A percentile compares a stretch with the other conserved stretches of the same genome.
Evolutionary conservation across 2,888 invertebrate genomes (phyloP).

Genomic region (Papilio protenor): DNA sequence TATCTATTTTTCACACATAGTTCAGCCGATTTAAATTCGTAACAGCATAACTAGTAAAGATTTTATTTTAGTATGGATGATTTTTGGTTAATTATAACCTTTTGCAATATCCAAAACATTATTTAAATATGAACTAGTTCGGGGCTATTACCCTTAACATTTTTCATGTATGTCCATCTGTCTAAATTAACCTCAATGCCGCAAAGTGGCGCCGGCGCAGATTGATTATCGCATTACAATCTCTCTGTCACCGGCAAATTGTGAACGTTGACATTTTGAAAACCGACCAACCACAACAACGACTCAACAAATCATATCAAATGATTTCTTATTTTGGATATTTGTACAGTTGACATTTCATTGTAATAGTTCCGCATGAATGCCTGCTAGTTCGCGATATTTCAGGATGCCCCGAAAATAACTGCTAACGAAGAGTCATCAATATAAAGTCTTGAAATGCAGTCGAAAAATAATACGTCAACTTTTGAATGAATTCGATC

Average conservation of each 20-base stretch:
- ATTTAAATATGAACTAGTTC: slow-evolving; percentile 14
- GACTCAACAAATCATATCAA: neutral
- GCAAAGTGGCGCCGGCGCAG: slow-evolving; percentile 49
- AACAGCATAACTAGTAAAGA: too few relatives aligned
- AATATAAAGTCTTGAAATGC: neutral
- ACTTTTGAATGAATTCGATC: neutral
- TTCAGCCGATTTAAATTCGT: too few relatives aligned
- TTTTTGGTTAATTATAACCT: neutral
- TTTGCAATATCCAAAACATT: neutral
- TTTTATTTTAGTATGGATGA: too few relatives aligned
- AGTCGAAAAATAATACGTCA: neutral
- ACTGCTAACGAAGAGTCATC: neutral
- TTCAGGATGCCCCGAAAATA: neutral
- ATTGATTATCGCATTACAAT: slow-evolving; percentile 52
- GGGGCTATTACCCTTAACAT: slow-evolving; percentile 44
- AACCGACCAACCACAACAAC: neutral
- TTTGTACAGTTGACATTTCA: neutral
- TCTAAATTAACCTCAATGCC: slow-evolving; percentile 52
- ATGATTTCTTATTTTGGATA: neutral
- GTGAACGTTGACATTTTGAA: neutral
- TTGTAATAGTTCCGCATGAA: neutral
- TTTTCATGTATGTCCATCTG: slow-evolving; percentile 51
- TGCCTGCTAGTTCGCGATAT: neutral
- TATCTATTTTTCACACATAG: too few relatives aligned
- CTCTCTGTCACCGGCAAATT: slow-evolving; percentile 31